Evolutionary conservation across 2,888 invertebrate species (phyloP), one percentile per base, ranked within the genome.

Genomic region (Ennomos erosarius): DNA sequence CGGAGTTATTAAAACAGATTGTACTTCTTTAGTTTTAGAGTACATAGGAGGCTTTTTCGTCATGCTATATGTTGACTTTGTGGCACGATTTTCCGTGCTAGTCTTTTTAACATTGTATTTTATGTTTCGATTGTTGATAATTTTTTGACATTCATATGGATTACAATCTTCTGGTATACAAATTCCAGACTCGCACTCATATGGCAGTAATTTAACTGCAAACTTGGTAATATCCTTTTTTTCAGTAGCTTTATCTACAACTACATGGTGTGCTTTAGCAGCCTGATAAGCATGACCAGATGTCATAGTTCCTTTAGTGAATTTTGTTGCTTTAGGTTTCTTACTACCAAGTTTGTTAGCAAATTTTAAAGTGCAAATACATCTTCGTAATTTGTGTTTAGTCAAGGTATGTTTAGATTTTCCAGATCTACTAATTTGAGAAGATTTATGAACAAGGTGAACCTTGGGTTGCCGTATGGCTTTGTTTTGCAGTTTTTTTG

Each of bases 331-430:
- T 54, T 35, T 39, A 35, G 55, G 35, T 16, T 57, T 59, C 50
- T 62, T 59, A 37, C 65, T 64, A 45, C 62, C 55, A 34, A 44
- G 37, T 51, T 73, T 26, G 6, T 26, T 71, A 55, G 55, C 49
- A 34, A 81, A 56, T 68, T 79, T 78, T 44, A 80, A 65, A 9
- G 75, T 78, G 64, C 82, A 81, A 50, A 75, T 72, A 59, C 81
- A 84, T 65, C 70, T 75, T 26, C 70, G 70, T 58, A 79, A 69
- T 39, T 58, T 62, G 42, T 70, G 59, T 61, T 69, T 74, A 9
- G 59, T 69, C 26, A 50, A 47, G 5, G 64, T 66, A 26, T 69
- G 65, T 47, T 69, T 71, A 8, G 70, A 68, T 64, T 64, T 72
- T 46, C 38, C 58, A 11, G 64, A 64, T 26, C 26, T 26, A 60